A percentile compares a stretch with the other conserved stretches of the same genome.
Evolutionary conservation across 2,888 invertebrate species (phyloP).

Genomic region (Zaprionus lineosus): DNA sequence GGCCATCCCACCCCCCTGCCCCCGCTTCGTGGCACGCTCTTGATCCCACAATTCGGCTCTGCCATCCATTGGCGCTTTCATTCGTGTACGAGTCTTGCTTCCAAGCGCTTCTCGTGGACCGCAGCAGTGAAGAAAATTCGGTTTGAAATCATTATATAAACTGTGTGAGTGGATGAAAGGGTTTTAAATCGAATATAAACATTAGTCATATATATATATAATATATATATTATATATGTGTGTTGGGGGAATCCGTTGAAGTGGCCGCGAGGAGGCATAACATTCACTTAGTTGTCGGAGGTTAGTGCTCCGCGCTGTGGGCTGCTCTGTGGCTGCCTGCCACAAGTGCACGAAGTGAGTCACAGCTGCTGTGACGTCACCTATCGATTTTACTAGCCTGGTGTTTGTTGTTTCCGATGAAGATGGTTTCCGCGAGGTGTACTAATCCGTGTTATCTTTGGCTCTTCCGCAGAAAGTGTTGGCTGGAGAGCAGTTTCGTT

Average conservation of each 20-base stretch:
- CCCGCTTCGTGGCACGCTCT: constrained; percentile 40
- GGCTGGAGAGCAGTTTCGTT: constrained; percentile 96
- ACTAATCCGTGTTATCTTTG: not conserved
- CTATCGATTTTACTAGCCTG: constrained; percentile 56
- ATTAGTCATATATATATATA: too few species aligned
- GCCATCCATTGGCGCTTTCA: constrained; percentile 43
- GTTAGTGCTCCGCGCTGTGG: constrained; percentile 37
- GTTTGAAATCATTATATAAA: not conserved
- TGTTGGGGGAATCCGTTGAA: not conserved
- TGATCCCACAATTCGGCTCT: constrained; percentile 46
- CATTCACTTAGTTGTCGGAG: constrained; percentile 42
- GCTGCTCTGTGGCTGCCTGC: constrained; percentile 9
- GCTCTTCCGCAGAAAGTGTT: constrained; percentile 85
- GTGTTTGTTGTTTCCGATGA: constrained; percentile 32
- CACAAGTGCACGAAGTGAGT: constrained; percentile 53
- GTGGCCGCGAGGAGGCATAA: constrained; percentile 7
- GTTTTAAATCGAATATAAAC: too few species aligned
- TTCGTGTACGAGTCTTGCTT: constrained; percentile 53
- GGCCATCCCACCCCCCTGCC: not conserved
- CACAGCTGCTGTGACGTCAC: constrained; percentile 51
- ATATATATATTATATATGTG: too few species aligned
- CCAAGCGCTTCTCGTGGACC: constrained; percentile 31
- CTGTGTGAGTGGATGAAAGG: not conserved
- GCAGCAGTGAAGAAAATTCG: constrained; percentile 1
- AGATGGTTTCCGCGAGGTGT: not conserved